Base-by-base conservation (phyloP, 2,797 vertebrate genomes). In the Schizothorax lantsangensis region DNA sequence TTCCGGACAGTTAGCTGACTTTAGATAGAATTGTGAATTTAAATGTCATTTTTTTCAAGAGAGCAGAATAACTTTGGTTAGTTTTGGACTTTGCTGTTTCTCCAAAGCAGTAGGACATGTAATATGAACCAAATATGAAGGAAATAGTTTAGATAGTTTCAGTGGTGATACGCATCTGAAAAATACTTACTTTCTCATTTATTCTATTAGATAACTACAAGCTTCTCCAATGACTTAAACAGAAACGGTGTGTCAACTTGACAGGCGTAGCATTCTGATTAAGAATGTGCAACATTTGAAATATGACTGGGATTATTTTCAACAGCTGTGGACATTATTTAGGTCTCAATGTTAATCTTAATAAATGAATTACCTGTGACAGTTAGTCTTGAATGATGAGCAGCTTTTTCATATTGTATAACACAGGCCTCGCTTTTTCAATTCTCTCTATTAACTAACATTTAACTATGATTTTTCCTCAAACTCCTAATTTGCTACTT, bases 261-360 rank as follows among this genome's bases (percentile, higher is more conserved):
- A 81, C 54, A 38, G 45, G 78, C 54, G 10, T 52, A 33, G 15
- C 15, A 30, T 52, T 54, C 23, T 47, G 79, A 86, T 81, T 66
- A 66, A 52, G 57, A 75, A 81, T 52, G 11, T 75, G 85, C 45
- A 81, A 38, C 45, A 17, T 81, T 75, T 52, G 71, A 81, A 81
- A 86, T 40, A 86, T 66, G 85, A 40, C 57, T 19, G 57, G 43
- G 57, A 81, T 75, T 30, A 68, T 81, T 81, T 86, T 81, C 54
- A 64, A 66, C 85, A 86, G 84, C 84, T 85, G 84, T 80, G 77
- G 79, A 43, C 6, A 71, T 86, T 40, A 17, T 71, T 73, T 73
- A 49, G 30, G 40, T 21, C 40, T 81, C 15, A 49, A 7, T 71
- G 54, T 64, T 59, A 72, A 81, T 81, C 78, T 52, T 81, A 14